These are phyloP conservation scores for Benitochromis conjunctus DNA, from an alignment of 2,113 vertebrate species.

Conservation along the genomic window DNA sequence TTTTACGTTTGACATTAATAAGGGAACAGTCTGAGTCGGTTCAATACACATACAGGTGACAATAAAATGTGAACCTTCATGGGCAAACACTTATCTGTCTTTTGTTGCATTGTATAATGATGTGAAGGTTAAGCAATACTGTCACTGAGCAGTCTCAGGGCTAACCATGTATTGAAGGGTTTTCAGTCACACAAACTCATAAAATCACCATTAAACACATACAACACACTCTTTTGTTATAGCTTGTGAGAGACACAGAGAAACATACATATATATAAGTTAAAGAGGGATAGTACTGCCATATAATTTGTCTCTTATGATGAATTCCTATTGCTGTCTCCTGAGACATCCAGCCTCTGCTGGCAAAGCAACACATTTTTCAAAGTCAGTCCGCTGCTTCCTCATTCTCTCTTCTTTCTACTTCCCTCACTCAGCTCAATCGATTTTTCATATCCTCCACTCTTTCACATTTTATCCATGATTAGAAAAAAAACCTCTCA, in stretches of 20 bases:
- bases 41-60: neutral
- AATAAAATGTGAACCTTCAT: neutral
- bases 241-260: neutral
- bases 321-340: constrained; percentile 61
- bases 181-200: neutral
- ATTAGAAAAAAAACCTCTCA: neutral
- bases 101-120: neutral
- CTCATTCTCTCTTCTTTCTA: neutral
- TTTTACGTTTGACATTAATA: neutral
- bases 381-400: constrained; percentile 29
- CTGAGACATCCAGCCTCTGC: constrained; percentile 57
- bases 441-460: constrained; percentile 32
- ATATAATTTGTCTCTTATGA: constrained; percentile 70
- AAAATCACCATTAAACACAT: neutral
- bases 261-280: neutral
- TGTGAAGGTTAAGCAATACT: neutral
- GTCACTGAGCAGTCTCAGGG: neutral
- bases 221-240: neutral
- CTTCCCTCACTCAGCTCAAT: constrained; percentile 15
- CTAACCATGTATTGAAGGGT: neutral
- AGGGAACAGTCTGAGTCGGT: neutral
- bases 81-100: neutral
- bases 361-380: constrained; percentile 72
- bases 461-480: constrained; percentile 1
- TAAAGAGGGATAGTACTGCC: constrained; percentile 31